Conservation (phyloP, 2,113 vertebrate genomes). For the Nothocercus nigrocapillus region DNA sequence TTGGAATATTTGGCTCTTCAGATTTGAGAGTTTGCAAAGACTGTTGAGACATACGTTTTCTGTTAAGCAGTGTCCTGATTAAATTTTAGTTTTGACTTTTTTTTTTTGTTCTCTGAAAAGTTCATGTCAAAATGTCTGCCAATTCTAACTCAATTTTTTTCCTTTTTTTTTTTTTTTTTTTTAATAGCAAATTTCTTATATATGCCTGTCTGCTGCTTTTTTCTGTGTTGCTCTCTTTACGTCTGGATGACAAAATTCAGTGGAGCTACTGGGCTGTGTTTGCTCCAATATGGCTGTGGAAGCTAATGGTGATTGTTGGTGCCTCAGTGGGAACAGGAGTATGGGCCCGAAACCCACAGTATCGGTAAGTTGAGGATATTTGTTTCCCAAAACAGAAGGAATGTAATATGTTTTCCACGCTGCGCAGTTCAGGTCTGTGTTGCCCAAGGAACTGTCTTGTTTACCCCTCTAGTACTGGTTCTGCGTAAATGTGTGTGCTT, state of each 20-base stretch:
- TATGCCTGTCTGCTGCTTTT: constrained; percentile 97
- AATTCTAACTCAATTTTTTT: not conserved
- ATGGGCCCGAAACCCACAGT: constrained; percentile 97
- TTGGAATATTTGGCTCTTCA: not conserved
- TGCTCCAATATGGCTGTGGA: constrained; percentile 98
- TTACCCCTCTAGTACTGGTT: not conserved
- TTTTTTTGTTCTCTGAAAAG: not conserved
- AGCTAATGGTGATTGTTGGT: constrained; percentile 95
- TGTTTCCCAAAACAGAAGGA: not conserved
- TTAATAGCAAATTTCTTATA: constrained; percentile 95
- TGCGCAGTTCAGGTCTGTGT: not conserved
- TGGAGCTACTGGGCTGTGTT: constrained; percentile 99
- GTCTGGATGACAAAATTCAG: constrained; percentile 93
- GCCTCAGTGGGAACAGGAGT: constrained; percentile 95
- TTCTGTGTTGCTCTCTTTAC: constrained; percentile 92
- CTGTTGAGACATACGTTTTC: fast-evolving
- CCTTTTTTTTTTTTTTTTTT: not conserved
- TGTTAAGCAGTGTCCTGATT: not conserved
- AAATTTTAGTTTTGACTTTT: not conserved
- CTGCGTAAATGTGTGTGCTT: not conserved
- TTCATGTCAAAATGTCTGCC: not conserved
- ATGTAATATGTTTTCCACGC: fast-evolving
- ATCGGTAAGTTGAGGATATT: constrained; percentile 82
- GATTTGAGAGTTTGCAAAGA: not conserved
- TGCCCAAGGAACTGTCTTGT: not conserved